Evolutionary conservation across 2,113 vertebrate species (phyloP).

Genomic region (Hystrix brachyura): DNA sequence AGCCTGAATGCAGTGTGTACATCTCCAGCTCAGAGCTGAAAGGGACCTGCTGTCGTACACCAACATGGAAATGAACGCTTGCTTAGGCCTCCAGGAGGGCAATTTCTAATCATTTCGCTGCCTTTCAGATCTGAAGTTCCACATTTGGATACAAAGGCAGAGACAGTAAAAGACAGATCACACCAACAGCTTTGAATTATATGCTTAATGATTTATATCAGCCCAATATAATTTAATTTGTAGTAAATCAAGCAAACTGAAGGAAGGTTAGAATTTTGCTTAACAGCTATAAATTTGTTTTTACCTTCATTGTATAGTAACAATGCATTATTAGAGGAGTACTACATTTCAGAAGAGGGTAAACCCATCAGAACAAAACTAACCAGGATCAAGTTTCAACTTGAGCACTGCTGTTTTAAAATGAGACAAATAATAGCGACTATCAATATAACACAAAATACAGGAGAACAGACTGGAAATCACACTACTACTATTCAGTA

Average conservation of each 20-base stretch:
- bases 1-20: constrained; percentile 57
- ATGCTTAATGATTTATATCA: constrained; percentile 83
- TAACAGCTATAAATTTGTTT: constrained; percentile 76
- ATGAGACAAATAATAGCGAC: constrained; percentile 67
- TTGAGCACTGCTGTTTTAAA: constrained; percentile 54
- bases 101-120: constrained; percentile 70
- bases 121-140: constrained; percentile 74
- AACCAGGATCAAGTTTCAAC: constrained; percentile 72
- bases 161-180: constrained; percentile 80
- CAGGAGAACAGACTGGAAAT: constrained; percentile 65
- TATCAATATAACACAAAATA: constrained; percentile 63
- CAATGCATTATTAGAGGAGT: constrained; percentile 61
- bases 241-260: constrained; percentile 81
- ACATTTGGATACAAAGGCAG: constrained; percentile 41
- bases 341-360: constrained; percentile 41
- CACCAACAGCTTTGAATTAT: constrained; percentile 78
- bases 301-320: constrained; percentile 65
- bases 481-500: constrained; percentile 40
- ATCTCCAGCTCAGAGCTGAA: constrained; percentile 36
- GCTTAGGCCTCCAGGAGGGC: constrained; percentile 73
- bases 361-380: constrained; percentile 61
- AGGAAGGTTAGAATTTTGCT: constrained; percentile 74
- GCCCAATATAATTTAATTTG: constrained; percentile 84
- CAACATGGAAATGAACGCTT: constrained; percentile 73
- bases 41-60: constrained; percentile 60